Percentiles rank a stretch among this genome's conserved stretches.
These are phyloP conservation scores for Pseudococcus viburni DNA, from an alignment of 2,888 invertebrate genomes.

Conservation along the genomic window DNA sequence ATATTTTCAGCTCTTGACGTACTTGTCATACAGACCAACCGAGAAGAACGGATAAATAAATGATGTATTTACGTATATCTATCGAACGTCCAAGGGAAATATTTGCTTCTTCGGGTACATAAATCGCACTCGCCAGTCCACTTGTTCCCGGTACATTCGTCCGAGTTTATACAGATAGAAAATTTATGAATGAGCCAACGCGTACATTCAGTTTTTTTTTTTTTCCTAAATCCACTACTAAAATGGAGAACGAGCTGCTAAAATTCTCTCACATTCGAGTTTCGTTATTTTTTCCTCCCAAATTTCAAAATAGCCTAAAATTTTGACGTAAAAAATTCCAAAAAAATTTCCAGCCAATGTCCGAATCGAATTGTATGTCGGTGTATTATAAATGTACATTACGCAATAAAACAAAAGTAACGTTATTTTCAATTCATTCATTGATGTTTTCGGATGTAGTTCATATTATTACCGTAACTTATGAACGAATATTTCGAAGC, in stretches of 20 bases:
- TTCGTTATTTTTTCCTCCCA: neutral
- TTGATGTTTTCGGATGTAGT: conserved; percentile 65
- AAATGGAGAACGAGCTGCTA: conserved; percentile 8
- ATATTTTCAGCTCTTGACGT: conserved; percentile 36
- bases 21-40: neutral
- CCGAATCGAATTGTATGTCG: neutral
- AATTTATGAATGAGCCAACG: conserved; percentile 50
- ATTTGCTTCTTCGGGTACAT: conserved; percentile 14
- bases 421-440: conserved; percentile 63
- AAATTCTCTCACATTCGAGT: neutral
- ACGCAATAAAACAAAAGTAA: conserved; percentile 59
- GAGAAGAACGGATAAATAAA: conserved; percentile 8
- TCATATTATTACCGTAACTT: conserved; percentile 58
- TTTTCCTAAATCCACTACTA: conserved; percentile 2
- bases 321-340: no score
- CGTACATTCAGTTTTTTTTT: conserved; percentile 37
- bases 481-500: conserved; percentile 58
- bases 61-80: neutral
- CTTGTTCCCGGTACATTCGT: neutral
- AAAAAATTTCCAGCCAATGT: neutral
- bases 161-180: neutral
- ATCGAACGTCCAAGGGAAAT: neutral
- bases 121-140: neutral
- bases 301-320: no score
- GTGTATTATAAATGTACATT: conserved; percentile 51